These are phyloP conservation scores for Papilio aristodemus DNA, from an alignment of 1,140 invertebrate genomes.

Conservation along the genomic window DNA sequence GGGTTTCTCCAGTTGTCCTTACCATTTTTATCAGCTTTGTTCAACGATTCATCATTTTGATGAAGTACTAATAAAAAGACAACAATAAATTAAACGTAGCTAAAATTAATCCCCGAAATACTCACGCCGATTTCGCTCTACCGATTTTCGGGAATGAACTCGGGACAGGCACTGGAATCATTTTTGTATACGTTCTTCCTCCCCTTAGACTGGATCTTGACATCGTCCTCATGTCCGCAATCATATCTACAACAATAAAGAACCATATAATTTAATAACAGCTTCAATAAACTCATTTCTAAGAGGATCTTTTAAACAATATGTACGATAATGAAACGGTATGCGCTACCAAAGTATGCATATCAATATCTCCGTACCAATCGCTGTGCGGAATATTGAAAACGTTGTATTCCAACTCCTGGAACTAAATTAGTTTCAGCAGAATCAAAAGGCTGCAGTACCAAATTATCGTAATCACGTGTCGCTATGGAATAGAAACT, in stretches of 20 bases:
- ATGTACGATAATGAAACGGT: too few species aligned
- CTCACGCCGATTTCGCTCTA: slow-evolving; percentile 20
- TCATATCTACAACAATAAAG: neutral
- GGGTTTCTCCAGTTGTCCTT: too few species aligned
- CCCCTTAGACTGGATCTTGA: neutral
- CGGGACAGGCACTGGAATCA: neutral
- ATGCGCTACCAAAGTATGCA: too few species aligned
- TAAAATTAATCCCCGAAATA: too few species aligned
- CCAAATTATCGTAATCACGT: too few species aligned
- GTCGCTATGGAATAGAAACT: too few species aligned
- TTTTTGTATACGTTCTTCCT: slow-evolving; percentile 3
- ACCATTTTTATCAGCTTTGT: too few species aligned
- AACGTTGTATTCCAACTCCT: too few species aligned
- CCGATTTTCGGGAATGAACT: neutral
- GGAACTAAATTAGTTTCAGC: too few species aligned
- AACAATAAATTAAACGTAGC: slow-evolving; percentile 5
- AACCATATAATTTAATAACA: neutral
- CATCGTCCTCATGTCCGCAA: neutral
- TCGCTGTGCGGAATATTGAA: too few species aligned
- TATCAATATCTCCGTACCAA: too few species aligned
- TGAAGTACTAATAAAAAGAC: neutral
- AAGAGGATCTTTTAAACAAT: neutral
- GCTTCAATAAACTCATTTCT: neutral
- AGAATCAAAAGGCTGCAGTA: too few species aligned
- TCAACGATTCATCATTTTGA: neutral